Conservation (phyloP, 2,113 vertebrate species). For the Odontophorus gujanensis region DNA sequence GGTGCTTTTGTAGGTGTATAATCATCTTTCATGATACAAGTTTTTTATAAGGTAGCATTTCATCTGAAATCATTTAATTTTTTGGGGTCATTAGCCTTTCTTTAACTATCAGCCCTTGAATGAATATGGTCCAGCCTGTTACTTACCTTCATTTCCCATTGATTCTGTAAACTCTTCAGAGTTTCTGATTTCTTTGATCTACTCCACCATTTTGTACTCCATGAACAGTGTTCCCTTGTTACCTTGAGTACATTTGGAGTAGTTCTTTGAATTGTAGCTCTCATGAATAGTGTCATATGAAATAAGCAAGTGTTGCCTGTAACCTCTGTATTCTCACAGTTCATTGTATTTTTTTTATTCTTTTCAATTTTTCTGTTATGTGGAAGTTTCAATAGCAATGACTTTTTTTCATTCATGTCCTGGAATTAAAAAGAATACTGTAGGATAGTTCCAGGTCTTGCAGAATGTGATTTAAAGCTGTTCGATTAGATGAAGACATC, state of each 20-base stretch:
- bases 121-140: background rate
- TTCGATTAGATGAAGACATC: background rate
- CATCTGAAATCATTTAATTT: background rate
- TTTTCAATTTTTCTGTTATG: background rate
- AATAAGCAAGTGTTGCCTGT: background rate
- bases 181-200: background rate
- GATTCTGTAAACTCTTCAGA: background rate
- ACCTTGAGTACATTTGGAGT: background rate
- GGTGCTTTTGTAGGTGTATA: rapidly evolving
- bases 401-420: background rate
- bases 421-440: background rate
- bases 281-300: background rate
- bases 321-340: background rate
- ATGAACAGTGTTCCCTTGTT: rapidly evolving
- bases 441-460: background rate
- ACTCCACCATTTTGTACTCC: background rate
- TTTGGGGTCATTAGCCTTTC: background rate
- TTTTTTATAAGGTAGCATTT: background rate
- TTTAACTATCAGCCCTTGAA: background rate
- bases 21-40: background rate
- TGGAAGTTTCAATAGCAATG: background rate
- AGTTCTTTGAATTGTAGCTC: background rate
- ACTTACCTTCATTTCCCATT: background rate
- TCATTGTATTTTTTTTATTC: background rate
- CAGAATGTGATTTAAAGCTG: background rate